These are phyloP conservation scores for Akabosia matsudoensis DNA, from an alignment of 1,140 invertebrate genomes.

Conservation along the genomic window DNA sequence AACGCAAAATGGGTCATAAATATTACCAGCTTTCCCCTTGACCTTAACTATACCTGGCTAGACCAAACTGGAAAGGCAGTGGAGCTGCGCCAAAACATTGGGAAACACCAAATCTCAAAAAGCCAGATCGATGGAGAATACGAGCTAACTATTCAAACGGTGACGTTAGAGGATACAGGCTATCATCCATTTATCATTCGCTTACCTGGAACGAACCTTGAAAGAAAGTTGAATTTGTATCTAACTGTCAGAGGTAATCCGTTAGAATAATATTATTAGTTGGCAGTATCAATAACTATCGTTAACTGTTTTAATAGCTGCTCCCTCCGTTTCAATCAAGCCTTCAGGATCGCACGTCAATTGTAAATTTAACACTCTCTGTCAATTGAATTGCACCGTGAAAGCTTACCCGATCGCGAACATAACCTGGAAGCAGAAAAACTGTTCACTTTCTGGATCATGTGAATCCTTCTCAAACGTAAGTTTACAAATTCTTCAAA, in stretches of 20 bases:
- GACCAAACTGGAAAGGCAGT: slow-evolving; percentile 16
- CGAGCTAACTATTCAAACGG: neutral
- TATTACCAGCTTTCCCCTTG: slow-evolving; percentile 29
- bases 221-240: slow-evolving; percentile 13
- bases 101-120: neutral
- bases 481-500: no score
- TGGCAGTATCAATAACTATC: neutral
- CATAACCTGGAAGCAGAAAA: slow-evolving; percentile 13
- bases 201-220: neutral
- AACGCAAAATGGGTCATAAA: slow-evolving; percentile 40
- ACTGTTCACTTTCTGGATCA: slow-evolving; percentile 8
- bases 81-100: neutral
- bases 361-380: neutral
- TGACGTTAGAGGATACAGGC: slow-evolving; percentile 25
- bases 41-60: slow-evolving; percentile 24
- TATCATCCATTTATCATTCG: slow-evolving; percentile 28
- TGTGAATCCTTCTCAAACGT: neutral
- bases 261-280: neutral
- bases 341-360: neutral
- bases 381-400: slow-evolving; percentile 26
- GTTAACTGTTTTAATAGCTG: slow-evolving; percentile 14
- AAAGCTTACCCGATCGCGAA: slow-evolving; percentile 27
- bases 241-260: slow-evolving; percentile 12
- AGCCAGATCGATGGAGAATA: neutral
- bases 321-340: neutral